Base-by-base conservation (phyloP, 2,113 vertebrate genomes). In the Thryonomys swinderianus region DNA sequence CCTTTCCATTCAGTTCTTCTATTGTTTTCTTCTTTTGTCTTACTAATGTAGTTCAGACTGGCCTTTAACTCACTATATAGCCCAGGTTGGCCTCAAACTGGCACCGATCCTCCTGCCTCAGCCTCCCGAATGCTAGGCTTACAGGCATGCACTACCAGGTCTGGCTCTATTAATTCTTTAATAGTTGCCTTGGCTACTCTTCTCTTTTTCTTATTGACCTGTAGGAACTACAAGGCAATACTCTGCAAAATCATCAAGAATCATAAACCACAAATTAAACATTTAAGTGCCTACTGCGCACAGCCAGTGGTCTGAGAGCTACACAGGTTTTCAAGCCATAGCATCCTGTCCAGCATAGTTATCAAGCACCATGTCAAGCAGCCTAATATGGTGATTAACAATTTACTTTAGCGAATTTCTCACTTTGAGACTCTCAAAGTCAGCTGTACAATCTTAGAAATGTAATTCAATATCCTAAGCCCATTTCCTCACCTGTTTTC, bases 241-340 rank as follows among this genome's bases (percentile, higher is more conserved):
- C 32, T 92, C 71, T 92, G 11, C 78, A 94, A 74, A 92, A 94
- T 93, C 64, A 95, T 90, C 74, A 85, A 89, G 87, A 95, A 90
- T 80, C 69, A 90, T 17, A 95, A 93, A 78, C 78, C 85, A 92
- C 94, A 92, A 95, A 92, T 96, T 96, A 96, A 93, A 66, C 94
- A 96, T 90, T 94, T 95, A 92, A 96, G 79, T 79, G 83, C 74
- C 73, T 94, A 95, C 88, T 93, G 88, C 88, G 85, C 61, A 96
- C 64, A 96, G 83, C 85, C 85, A 95, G 85, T 88, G 73, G 51
- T 66, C 81, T 85, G 61, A 90, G 51, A 90, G 25, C 37, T 93
- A 94, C 85, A 96, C 27, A 90, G 71, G 86, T 94, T 96, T 93
- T 90, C 74, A 95, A 95, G 67, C 85, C 78, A 94, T 5, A 93